Evolutionary conservation across 1,140 invertebrate species (phyloP).

Genomic region (Dendrolimus kikuchii): DNA sequence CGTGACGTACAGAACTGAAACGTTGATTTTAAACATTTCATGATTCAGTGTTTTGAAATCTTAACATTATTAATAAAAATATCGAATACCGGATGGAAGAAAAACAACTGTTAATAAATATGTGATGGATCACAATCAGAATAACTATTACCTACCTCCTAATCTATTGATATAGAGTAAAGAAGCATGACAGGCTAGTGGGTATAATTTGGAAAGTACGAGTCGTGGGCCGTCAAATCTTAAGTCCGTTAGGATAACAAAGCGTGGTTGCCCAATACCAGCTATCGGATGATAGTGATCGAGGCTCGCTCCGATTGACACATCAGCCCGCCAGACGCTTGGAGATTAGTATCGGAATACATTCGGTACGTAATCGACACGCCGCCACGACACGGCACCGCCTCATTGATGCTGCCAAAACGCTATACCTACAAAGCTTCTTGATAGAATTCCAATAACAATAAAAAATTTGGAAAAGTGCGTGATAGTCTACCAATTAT

Average conservation of each 20-base stretch:
- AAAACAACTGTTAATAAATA: no score
- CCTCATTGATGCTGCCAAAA: constrained; percentile 33
- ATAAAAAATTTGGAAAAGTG: not conserved
- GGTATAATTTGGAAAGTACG: constrained; percentile 21
- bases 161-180: no score
- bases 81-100: no score
- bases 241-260: constrained; percentile 60
- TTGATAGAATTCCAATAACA: constrained; percentile 10
- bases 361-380: constrained; percentile 48
- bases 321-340: constrained; percentile 48
- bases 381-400: constrained; percentile 38
- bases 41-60: no score
- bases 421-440: constrained; percentile 9
- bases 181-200: no score
- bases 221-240: constrained; percentile 34
- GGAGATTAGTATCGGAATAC: constrained; percentile 53
- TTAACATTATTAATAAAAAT: no score
- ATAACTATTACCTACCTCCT: constrained; percentile 13
- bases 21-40: no score
- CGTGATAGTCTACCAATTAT: no score
- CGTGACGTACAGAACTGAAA: no score
- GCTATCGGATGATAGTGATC: constrained; percentile 49
- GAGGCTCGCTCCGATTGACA: constrained; percentile 52
- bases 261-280: constrained; percentile 60
- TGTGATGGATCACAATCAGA: not conserved